Evolutionary conservation across 2,797 vertebrate genomes (phyloP).

Genomic region (Spea hammondii): DNA sequence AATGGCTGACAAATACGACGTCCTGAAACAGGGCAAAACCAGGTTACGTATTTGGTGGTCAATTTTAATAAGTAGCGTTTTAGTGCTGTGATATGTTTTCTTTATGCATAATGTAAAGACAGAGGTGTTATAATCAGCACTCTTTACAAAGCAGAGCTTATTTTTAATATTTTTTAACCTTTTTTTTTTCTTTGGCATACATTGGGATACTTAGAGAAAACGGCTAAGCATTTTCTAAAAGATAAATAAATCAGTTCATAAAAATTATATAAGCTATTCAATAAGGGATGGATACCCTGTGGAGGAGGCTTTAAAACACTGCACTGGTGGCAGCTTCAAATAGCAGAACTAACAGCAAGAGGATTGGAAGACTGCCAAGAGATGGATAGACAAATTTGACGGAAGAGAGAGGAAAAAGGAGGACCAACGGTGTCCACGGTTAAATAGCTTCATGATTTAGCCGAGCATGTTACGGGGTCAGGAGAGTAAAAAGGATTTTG

Average conservation of each 20-base stretch:
- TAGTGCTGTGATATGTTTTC: conserved; percentile 14
- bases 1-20: conserved; percentile 11
- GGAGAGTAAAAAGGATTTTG: conserved; percentile 25
- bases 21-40: conserved; percentile 23
- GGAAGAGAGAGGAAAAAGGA: neutral
- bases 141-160: conserved; percentile 25
- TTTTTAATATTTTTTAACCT: conserved; percentile 43
- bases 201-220: conserved; percentile 32
- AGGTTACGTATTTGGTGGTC: conserved; percentile 32
- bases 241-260: conserved; percentile 28
- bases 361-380: conserved; percentile 41
- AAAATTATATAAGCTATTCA: conserved; percentile 47
- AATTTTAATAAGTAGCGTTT: conserved; percentile 41
- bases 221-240: conserved; percentile 29
- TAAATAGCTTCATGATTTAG: conserved; percentile 37
- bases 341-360: conserved; percentile 22
- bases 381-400: conserved; percentile 16
- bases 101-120: conserved; percentile 39
- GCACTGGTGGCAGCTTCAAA: conserved; percentile 33
- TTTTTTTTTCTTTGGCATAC: conserved; percentile 11
- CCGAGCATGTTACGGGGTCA: conserved; percentile 31
- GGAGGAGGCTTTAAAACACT: conserved; percentile 43
- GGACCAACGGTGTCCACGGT: conserved; percentile 20
- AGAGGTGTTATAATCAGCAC: conserved; percentile 15
- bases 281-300: conserved; percentile 36